Evolutionary conservation across 2,113 vertebrate genomes (phyloP).

Genomic region (Centropus bengalensis): DNA sequence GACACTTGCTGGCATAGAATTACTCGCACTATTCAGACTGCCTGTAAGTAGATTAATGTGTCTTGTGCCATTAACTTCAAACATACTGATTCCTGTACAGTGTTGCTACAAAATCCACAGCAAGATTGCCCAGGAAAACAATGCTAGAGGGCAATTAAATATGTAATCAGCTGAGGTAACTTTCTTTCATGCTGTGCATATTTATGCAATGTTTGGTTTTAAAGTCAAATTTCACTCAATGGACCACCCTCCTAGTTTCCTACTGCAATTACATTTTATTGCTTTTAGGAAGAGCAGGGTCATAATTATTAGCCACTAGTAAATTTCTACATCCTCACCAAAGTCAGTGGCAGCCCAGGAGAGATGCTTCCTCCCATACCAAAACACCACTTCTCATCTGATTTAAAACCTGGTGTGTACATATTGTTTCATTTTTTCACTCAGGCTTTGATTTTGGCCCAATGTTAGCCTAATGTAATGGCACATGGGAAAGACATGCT

Average conservation of each 20-base stretch:
- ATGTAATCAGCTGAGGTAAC: not conserved
- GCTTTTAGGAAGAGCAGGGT: not conserved
- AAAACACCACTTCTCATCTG: not conserved
- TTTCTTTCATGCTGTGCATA: not conserved
- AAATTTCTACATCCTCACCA: not conserved
- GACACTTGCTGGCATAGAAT: not conserved
- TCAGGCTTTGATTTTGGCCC: not conserved
- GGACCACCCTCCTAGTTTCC: not conserved
- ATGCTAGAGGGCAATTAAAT: not conserved
- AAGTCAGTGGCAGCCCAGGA: not conserved
- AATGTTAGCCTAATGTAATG: not conserved
- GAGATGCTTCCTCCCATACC: not conserved
- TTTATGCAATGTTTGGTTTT: not conserved
- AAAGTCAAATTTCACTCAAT: slow-evolving; percentile 12
- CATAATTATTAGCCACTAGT: not conserved
- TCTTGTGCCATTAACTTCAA: slow-evolving; percentile 2
- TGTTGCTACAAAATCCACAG: not conserved
- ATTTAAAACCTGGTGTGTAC: not conserved
- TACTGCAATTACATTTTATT: not conserved
- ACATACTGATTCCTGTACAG: not conserved
- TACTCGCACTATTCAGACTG: slow-evolving; percentile 6
- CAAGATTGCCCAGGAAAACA: not conserved
- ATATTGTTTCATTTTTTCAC: not conserved
- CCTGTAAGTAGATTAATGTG: not conserved
- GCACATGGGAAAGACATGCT: not conserved